Evolutionary conservation across 2,797 vertebrate species (phyloP).

Genomic region (Carapus acus): DNA sequence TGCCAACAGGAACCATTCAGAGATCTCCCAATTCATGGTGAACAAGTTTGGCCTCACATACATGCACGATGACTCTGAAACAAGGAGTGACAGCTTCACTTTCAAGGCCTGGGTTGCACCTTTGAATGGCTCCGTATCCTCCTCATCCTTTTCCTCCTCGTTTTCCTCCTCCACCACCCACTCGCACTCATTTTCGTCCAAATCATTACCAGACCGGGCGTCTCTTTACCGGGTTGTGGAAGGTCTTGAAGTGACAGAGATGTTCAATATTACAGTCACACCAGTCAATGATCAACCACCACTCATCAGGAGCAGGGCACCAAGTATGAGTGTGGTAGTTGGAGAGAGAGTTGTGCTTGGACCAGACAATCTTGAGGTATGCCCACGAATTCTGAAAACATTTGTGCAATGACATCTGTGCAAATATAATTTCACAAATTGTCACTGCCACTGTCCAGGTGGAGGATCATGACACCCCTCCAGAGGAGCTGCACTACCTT

Average conservation of each 20-base stretch:
- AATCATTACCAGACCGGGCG: constrained; percentile 35
- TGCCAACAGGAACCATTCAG: constrained; percentile 67
- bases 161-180: constrained; percentile 32
- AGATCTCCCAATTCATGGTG: constrained; percentile 80
- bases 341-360: constrained; percentile 74
- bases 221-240: constrained; percentile 51
- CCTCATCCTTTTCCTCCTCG: constrained; percentile 29
- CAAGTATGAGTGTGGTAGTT: constrained; percentile 76
- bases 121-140: constrained; percentile 48
- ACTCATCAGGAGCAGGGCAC: constrained; percentile 75
- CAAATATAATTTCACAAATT: background rate
- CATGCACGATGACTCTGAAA: constrained; percentile 85
- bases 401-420: too few relatives aligned
- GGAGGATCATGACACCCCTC: constrained; percentile 80
- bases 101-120: constrained; percentile 82
- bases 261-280: constrained; percentile 82
- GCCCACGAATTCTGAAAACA: background rate
- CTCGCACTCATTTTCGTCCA: constrained; percentile 32
- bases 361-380: constrained; percentile 74
- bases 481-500: constrained; percentile 80
- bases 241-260: constrained; percentile 70
- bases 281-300: constrained; percentile 84
- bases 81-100: constrained; percentile 77
- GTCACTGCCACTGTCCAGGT: constrained; percentile 52
- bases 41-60: constrained; percentile 81